Conservation (phyloP, 2,797 vertebrate genomes). For the Thamnophis elegans region DNA sequence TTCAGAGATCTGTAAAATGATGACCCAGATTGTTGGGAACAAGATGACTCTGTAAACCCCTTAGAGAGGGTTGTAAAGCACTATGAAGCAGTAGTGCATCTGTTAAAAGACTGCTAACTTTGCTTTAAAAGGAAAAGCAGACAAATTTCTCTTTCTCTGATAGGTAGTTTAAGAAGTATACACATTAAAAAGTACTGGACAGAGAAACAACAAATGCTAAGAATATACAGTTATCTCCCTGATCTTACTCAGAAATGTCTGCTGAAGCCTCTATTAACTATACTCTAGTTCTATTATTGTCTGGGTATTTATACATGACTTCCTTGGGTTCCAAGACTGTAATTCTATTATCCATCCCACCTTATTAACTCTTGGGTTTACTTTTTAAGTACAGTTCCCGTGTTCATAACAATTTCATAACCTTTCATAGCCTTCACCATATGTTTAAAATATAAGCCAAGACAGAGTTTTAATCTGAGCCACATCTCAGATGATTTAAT, state of each 20-base stretch:
- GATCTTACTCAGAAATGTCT: neutral
- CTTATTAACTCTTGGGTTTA: neutral
- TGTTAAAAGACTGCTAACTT: neutral
- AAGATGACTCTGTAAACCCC: neutral
- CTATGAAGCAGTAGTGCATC: neutral
- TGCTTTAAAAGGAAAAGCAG: neutral
- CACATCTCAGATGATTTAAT: neutral
- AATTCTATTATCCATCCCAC: neutral
- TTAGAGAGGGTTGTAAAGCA: neutral
- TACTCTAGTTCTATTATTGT: neutral
- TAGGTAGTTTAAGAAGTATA: neutral
- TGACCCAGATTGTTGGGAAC: neutral
- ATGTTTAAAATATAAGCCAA: neutral
- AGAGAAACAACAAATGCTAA: neutral
- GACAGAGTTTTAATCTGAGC: neutral
- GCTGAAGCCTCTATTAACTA: neutral
- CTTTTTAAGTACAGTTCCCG: neutral
- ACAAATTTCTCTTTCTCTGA: neutral
- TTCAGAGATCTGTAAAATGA: neutral
- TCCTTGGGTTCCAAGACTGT: neutral
- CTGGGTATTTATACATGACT: neutral
- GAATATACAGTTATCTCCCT: neutral
- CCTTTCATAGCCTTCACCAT: neutral
- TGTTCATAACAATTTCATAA: conserved; percentile 2
- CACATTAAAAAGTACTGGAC: neutral